phyloP scores from a whole-genome alignment of 64 coral and sea anemone genomes.

The Pocillopora verrucosa region DNA sequence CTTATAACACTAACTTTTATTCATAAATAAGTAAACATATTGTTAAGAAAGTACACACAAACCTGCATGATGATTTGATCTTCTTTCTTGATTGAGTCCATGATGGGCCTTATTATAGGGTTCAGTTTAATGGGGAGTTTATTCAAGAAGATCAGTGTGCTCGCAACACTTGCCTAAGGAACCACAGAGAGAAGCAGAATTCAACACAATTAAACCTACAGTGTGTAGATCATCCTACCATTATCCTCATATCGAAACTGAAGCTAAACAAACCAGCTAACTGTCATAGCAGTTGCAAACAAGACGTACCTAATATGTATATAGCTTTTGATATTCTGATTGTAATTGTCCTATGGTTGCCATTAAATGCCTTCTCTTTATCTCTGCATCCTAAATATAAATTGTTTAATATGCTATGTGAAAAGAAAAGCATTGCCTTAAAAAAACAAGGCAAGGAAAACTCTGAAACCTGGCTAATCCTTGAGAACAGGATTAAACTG shows the following conservation, averaged over 20 bases:
- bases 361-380: slow-evolving; percentile 87
- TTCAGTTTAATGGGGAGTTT: slow-evolving; percentile 86
- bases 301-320: slow-evolving; percentile 54
- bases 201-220: too few relatives aligned
- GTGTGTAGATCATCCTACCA: too few relatives aligned
- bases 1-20: too few relatives aligned
- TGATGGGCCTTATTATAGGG: slow-evolving; percentile 89
- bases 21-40: too few relatives aligned
- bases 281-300: too few relatives aligned
- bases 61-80: slow-evolving; percentile 92
- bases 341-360: slow-evolving; percentile 89
- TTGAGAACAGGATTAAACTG: too few relatives aligned
- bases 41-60: background rate
- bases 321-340: slow-evolving; percentile 90
- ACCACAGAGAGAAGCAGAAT: too few relatives aligned
- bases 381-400: slow-evolving; percentile 62
- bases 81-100: slow-evolving; percentile 98
- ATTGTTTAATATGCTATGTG: background rate
- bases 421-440: background rate
- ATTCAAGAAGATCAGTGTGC: slow-evolving; percentile 72
- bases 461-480: too few relatives aligned
- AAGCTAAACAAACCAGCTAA: too few relatives aligned
- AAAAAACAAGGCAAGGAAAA: too few relatives aligned
- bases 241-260: too few relatives aligned
- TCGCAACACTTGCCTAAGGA: slow-evolving; percentile 68